Evolutionary conservation across 2,888 invertebrate species (phyloP), one percentile per base, ranked within the genome.

Genomic region (Lathronympha strigana): DNA sequence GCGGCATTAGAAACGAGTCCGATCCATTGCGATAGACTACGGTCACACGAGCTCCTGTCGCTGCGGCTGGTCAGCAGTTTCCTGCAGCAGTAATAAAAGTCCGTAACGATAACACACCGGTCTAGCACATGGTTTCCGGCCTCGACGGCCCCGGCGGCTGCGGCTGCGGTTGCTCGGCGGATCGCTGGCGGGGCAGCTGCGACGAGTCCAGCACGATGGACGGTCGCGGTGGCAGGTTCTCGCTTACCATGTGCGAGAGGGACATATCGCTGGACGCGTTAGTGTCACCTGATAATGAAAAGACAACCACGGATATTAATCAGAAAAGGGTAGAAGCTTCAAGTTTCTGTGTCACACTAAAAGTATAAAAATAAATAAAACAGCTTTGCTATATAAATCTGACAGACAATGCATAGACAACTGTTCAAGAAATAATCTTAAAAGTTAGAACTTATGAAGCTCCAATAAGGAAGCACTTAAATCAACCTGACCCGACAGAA

Each of bases 201-300:
- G 92, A 89, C 15, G 92, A 90, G 83, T 92, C 92, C 77, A 92
- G 83, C 76, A 92, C 89, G 67, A 92, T 92, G 67, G 91, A 88
- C 2, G 92, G 92, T 63, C 92, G 83, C 68, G 92, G 92, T 2
- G 92, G 92, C 13, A 88, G 80, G 73, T 73, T 88, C 83, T 92
- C 92, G 76, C 91, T 92, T 75, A 88, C 87, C 91, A 92, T 89
- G 82, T 91, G 92, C 70, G 92, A 92, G 4, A 92, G 83, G 0
- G 92, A 92, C 55, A 92, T 72, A 67, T 92, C 92, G 76, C 92
- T 92, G 0, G 92, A 92, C 0, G 90, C 91, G 77, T 92, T 92
- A 31, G 92, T 92, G 28, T 92, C 92, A 38, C 90, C 92, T 92
- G 76, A n/a, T n/a, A n/a, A 21, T 19, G 1, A 21, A 21, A n/a